Percentiles rank a stretch among this genome's conserved stretches.
phyloP scores from a whole-genome alignment of 2,797 vertebrate genomes.

The Jordanella pulchra region DNA sequence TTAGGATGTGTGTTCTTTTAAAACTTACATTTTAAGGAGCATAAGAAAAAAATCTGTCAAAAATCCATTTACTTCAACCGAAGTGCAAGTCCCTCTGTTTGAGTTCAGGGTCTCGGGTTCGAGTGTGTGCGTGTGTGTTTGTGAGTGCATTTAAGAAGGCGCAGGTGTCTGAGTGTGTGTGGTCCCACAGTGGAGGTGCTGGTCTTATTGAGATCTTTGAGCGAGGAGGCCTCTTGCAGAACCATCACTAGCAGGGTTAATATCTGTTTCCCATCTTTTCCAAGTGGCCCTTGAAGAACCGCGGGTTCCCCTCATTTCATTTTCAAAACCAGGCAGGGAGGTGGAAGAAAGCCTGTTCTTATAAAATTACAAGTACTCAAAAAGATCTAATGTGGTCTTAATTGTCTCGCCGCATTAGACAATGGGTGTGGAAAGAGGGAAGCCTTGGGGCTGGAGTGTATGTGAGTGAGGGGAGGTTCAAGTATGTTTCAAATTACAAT shows the following conservation, averaged over 20 bases:
- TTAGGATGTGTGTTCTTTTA: conserved; percentile 36
- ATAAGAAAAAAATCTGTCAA: conserved; percentile 38
- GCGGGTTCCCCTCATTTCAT: conserved; percentile 71
- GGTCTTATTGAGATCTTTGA: conserved; percentile 47
- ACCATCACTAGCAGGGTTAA: conserved; percentile 77
- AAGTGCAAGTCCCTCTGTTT: conserved; percentile 32
- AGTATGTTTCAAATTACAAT: conserved; percentile 83
- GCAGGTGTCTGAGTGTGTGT: conserved; percentile 72
- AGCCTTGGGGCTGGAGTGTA: conserved; percentile 47
- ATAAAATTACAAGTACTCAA: conserved; percentile 86
- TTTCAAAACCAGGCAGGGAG: conserved; percentile 57
- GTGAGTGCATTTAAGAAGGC: conserved; percentile 27
- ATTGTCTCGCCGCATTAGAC: conserved; percentile 79
- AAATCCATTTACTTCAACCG: conserved; percentile 14
- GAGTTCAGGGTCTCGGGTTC: conserved; percentile 18
- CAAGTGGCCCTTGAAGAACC: conserved; percentile 79
- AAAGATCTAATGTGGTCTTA: conserved; percentile 88
- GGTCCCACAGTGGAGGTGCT: conserved; percentile 72
- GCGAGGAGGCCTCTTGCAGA: conserved; percentile 75
- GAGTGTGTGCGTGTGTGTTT: conserved; percentile 38
- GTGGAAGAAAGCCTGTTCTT: conserved; percentile 70
- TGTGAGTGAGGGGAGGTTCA: conserved; percentile 42
- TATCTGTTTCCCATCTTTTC: conserved; percentile 86
- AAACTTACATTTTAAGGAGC: conserved; percentile 34
- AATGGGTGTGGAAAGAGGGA: conserved; percentile 67